Evolutionary conservation across 2,113 vertebrate genomes (phyloP).

Genomic region (Murina feae): DNA sequence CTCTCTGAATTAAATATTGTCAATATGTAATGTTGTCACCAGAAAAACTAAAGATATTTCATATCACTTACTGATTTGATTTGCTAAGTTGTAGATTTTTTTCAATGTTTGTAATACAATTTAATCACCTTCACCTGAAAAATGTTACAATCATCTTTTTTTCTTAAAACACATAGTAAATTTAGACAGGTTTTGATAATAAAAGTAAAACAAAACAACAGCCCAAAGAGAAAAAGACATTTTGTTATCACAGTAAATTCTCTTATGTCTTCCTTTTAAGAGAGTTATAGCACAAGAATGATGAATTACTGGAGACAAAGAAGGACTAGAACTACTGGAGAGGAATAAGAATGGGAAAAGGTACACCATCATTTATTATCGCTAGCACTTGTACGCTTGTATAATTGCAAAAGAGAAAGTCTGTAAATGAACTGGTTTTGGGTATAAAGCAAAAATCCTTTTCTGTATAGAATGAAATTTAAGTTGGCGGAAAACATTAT

Average conservation of each 20-base stretch:
- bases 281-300: not conserved
- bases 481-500: slow-evolving; percentile 26
- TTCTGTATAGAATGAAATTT: slow-evolving; percentile 35
- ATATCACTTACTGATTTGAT: not conserved
- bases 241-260: not conserved
- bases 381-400: not conserved
- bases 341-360: not conserved
- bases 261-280: not conserved
- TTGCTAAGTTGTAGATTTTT: not conserved
- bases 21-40: not conserved
- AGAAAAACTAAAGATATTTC: not conserved
- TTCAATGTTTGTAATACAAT: not conserved
- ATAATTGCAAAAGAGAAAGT: slow-evolving; percentile 26
- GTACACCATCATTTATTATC: not conserved
- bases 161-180: not conserved
- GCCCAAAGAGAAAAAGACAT: not conserved
- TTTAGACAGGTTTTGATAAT: not conserved
- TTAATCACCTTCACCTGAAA: not conserved
- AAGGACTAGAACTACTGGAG: not conserved
- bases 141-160: not conserved
- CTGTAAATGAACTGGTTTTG: slow-evolving; percentile 5
- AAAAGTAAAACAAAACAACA: not conserved
- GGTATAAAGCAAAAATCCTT: slow-evolving; percentile 16
- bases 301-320: not conserved
- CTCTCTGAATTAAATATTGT: not conserved